These are phyloP conservation scores for Oostethus manadensis DNA, from an alignment of 2,113 vertebrate species.

Conservation along the genomic window DNA sequence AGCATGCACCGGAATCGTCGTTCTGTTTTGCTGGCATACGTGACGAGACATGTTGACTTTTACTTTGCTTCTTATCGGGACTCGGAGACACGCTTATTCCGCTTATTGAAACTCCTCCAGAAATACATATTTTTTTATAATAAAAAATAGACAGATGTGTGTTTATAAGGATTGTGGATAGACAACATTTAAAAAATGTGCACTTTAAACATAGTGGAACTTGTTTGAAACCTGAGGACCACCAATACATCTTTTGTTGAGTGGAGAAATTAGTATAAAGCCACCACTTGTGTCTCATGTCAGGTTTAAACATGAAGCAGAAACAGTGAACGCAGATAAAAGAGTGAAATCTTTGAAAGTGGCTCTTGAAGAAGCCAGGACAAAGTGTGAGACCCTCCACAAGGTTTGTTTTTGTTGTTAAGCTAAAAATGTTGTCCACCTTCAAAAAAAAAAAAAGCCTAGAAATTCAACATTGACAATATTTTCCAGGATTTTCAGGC, in stretches of 20 bases:
- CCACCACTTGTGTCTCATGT: not conserved
- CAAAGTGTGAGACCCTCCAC: slow-evolving; percentile 35
- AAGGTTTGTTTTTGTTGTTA: slow-evolving; percentile 55
- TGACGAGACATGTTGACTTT: too few relatives aligned
- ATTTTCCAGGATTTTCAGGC: slow-evolving; percentile 74
- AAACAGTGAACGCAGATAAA: slow-evolving; percentile 48
- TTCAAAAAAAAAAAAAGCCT: not conserved
- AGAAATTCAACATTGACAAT: not conserved
- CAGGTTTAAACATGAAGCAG: slow-evolving; percentile 63
- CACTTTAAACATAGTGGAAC: too few relatives aligned
- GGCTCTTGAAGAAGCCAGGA: slow-evolving; percentile 44
- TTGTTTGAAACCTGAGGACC: too few relatives aligned
- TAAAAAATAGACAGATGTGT: too few relatives aligned
- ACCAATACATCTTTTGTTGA: not conserved
- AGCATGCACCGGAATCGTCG: too few relatives aligned
- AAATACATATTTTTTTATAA: too few relatives aligned
- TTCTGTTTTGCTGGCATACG: too few relatives aligned
- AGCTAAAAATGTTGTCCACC: not conserved
- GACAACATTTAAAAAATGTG: too few relatives aligned
- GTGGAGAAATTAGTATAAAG: not conserved
- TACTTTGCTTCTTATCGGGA: too few relatives aligned
- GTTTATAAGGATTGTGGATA: too few relatives aligned
- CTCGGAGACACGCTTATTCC: too few relatives aligned
- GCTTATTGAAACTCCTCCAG: too few relatives aligned
- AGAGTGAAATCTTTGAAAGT: slow-evolving; percentile 59